A percentile compares a stretch with the other conserved stretches of the same genome.
These are phyloP conservation scores for Chiloscyllium punctatum DNA, from an alignment of 2,797 vertebrate genomes.

Conservation along the genomic window DNA sequence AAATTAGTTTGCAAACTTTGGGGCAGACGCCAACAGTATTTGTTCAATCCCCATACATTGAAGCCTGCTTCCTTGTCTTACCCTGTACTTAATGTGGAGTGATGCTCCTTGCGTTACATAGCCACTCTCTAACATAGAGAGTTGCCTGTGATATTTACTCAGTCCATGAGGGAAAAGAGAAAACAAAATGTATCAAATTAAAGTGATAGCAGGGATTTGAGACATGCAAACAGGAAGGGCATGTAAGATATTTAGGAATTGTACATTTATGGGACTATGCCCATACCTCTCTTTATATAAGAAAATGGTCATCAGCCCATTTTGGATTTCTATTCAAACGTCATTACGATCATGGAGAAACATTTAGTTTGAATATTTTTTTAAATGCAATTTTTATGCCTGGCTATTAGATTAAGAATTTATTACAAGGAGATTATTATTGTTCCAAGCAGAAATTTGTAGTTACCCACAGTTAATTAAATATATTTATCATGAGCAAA, in stretches of 20 bases:
- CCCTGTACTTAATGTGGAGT: not conserved
- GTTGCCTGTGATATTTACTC: not conserved
- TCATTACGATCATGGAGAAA: not conserved
- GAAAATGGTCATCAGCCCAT: not conserved
- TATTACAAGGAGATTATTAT: not conserved
- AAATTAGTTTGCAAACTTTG: not conserved
- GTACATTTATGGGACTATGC: not conserved
- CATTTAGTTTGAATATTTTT: not conserved
- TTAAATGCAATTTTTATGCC: not conserved
- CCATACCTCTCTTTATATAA: not conserved
- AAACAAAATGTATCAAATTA: not conserved
- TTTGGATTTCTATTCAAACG: not conserved
- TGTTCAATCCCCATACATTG: not conserved
- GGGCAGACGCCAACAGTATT: not conserved
- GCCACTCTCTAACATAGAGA: not conserved
- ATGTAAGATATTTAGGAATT: not conserved
- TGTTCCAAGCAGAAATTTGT: not conserved
- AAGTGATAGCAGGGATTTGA: not conserved
- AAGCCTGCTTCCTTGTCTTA: not conserved
- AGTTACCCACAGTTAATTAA: not conserved
- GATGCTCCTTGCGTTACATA: not conserved
- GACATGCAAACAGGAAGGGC: not conserved
- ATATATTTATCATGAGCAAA: not conserved
- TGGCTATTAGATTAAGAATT: not conserved
- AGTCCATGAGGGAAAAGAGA: not conserved